phyloP scores from a whole-genome alignment of 2,797 vertebrate genomes.

The Enteromius mattozi region DNA sequence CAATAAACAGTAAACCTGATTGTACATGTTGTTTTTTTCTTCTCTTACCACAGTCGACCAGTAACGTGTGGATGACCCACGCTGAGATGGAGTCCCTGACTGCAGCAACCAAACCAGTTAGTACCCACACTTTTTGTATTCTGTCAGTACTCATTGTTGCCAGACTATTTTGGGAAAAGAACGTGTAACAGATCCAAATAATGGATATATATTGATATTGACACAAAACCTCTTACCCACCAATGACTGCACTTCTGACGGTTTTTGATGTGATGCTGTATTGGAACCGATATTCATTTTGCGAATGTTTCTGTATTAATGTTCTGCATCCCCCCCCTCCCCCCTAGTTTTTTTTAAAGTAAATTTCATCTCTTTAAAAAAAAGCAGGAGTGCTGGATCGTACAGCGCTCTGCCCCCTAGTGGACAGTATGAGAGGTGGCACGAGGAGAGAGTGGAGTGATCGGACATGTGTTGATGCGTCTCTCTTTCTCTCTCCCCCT shows the following conservation, averaged over 20 bases:
- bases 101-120: constrained; percentile 88
- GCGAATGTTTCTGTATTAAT: neutral
- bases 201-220: neutral
- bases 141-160: neutral
- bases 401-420: constrained; percentile 46
- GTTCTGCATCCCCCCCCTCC: neutral
- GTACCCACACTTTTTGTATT: constrained; percentile 59
- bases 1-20: neutral
- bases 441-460: constrained; percentile 26
- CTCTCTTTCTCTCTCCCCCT: constrained; percentile 62
- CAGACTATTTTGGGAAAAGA: constrained; percentile 2
- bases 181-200: neutral
- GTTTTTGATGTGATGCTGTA: neutral
- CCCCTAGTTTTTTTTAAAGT: neutral
- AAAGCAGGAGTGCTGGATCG: neutral
- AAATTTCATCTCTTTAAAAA: neutral
- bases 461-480: constrained; percentile 50
- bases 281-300: neutral
- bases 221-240: neutral
- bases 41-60: constrained; percentile 82
- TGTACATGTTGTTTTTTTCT: constrained; percentile 50
- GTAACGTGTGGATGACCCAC: constrained; percentile 96
- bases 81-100: constrained; percentile 94
- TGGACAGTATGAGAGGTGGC: constrained; percentile 29
- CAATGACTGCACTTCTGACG: neutral